Evolutionary conservation across 2,888 invertebrate species (phyloP).

Genomic region (Phania funesta): DNA sequence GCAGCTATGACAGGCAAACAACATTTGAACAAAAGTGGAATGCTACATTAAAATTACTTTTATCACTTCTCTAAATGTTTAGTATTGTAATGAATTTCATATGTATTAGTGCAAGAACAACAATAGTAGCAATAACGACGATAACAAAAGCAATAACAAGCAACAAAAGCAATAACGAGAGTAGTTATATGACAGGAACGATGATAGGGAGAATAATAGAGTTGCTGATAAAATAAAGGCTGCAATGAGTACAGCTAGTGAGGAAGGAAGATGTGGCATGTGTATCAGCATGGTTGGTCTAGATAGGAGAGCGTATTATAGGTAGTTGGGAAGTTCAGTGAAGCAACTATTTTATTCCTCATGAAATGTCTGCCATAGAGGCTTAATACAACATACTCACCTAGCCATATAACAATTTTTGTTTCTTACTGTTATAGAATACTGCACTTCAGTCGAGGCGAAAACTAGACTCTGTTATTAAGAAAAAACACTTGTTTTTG

Average conservation of each 20-base stretch:
- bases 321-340: too few relatives aligned
- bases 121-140: not conserved
- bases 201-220: slow-evolving; percentile 31
- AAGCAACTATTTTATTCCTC: too few relatives aligned
- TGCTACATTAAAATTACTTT: slow-evolving; percentile 61
- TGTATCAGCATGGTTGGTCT: not conserved
- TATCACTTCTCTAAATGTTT: slow-evolving; percentile 61
- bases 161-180: slow-evolving; percentile 18
- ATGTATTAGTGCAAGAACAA: slow-evolving; percentile 30
- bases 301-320: too few relatives aligned
- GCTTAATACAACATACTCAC: too few relatives aligned
- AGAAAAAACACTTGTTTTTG: too few relatives aligned
- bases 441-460: too few relatives aligned
- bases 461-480: too few relatives aligned
- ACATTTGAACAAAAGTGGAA: slow-evolving; percentile 35
- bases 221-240: slow-evolving; percentile 32
- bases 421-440: too few relatives aligned
- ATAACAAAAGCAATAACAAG: slow-evolving; percentile 9
- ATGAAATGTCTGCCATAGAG: too few relatives aligned
- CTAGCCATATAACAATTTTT: too few relatives aligned
- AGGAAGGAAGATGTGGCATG: not conserved
- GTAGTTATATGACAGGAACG: slow-evolving; percentile 34
- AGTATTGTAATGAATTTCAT: slow-evolving; percentile 63
- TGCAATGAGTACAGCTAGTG: slow-evolving; percentile 4
- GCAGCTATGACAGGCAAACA: not conserved